Evolutionary conservation across 2,113 vertebrate species (phyloP).

Genomic region (Manacus vitellinus): DNA sequence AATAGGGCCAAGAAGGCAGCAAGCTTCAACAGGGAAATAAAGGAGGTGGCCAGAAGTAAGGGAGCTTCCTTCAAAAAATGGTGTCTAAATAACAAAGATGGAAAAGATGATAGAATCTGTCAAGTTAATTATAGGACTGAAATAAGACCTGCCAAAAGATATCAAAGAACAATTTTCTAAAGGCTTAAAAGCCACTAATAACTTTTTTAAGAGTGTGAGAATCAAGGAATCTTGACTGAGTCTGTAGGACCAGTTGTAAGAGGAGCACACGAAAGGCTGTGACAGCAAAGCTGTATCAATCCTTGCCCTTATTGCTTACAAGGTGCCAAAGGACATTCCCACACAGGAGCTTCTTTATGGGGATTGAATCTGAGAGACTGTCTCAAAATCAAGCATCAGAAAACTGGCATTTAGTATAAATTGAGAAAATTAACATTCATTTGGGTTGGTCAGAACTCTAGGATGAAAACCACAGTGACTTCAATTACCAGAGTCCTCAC

Average conservation of each 20-base stretch:
- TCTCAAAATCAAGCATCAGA: neutral
- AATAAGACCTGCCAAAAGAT: neutral
- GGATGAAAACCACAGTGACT: neutral
- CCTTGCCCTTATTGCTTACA: neutral
- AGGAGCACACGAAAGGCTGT: neutral
- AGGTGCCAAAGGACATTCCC: neutral
- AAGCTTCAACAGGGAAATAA: neutral
- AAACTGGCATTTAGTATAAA: neutral
- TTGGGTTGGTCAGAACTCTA: neutral
- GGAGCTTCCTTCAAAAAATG: neutral
- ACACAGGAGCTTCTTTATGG: neutral
- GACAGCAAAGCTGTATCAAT: neutral
- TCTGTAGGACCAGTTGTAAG: neutral
- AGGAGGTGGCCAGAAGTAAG: neutral
- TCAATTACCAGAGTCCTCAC: neutral
- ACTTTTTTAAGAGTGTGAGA: neutral
- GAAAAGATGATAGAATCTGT: neutral
- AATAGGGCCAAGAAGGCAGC: neutral
- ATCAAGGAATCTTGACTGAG: neutral
- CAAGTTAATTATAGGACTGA: neutral
- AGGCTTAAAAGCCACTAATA: neutral
- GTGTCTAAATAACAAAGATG: neutral
- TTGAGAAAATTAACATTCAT: neutral
- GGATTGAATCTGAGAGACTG: neutral
- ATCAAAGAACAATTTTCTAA: neutral